Evolutionary conservation across 1,140 invertebrate species (phyloP).

Genomic region (Caenorhabditis inopinata): DNA sequence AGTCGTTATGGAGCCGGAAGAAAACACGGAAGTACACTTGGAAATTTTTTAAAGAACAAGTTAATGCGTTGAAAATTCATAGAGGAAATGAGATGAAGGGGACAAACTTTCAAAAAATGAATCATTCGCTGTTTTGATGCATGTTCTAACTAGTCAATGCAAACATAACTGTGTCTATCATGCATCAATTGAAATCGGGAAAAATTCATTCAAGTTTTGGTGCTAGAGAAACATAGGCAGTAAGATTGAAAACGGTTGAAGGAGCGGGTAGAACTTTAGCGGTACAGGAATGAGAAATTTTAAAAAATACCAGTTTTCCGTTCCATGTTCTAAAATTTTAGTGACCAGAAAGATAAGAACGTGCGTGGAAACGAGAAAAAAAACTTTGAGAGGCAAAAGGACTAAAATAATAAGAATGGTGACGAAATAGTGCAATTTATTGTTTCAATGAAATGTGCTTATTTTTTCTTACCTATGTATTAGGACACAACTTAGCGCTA

Average conservation of each 20-base stretch:
- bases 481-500: background rate
- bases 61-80: background rate
- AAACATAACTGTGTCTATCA: no score
- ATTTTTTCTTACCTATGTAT: background rate
- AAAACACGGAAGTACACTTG: conserved; percentile 2
- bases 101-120: background rate
- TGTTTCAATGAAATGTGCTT: background rate
- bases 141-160: no score
- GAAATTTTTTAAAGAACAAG: background rate
- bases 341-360: conserved; percentile 7
- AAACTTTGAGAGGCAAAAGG: background rate
- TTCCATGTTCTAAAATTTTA: background rate
- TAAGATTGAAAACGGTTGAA: no score
- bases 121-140: no score
- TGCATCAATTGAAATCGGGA: no score
- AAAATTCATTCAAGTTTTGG: no score
- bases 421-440: conserved; percentile 14
- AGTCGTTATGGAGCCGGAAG: background rate
- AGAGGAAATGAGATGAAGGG: background rate
- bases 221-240: no score
- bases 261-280: background rate
- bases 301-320: background rate
- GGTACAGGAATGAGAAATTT: background rate
- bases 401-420: conserved; percentile 4
- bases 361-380: conserved; percentile 5